Evolutionary conservation across 2,113 vertebrate species (phyloP).

Genomic region (Mormoops blainvillei): DNA sequence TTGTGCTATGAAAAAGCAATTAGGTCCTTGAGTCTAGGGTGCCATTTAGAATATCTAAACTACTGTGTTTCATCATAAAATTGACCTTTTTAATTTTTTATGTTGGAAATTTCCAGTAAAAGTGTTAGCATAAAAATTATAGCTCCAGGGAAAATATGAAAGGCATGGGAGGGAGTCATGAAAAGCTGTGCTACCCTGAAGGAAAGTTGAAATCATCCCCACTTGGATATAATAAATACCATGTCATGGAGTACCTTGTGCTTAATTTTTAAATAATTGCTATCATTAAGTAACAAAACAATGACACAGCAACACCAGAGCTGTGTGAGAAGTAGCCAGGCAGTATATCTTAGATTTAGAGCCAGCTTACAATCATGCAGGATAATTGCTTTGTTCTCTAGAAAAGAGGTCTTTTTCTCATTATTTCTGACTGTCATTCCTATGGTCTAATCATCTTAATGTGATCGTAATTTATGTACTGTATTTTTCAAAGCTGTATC

Average conservation of each 20-base stretch:
- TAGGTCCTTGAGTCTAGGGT: constrained; percentile 80
- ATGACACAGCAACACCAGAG: constrained; percentile 72
- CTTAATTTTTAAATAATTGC: constrained; percentile 83
- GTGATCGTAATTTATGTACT: constrained; percentile 69
- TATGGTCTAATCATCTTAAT: constrained; percentile 58
- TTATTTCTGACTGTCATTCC: constrained; percentile 73
- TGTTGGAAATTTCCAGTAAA: constrained; percentile 76
- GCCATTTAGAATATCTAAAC: constrained; percentile 80
- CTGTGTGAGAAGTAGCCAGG: constrained; percentile 63
- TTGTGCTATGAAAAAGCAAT: constrained; percentile 79
- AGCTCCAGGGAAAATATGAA: constrained; percentile 71
- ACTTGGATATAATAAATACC: constrained; percentile 72
- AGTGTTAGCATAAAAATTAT: constrained; percentile 69
- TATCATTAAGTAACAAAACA: constrained; percentile 79
- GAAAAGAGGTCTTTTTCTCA: constrained; percentile 64
- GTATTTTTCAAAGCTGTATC: constrained; percentile 61
- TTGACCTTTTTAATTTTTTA: constrained; percentile 85
- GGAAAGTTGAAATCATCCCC: constrained; percentile 61
- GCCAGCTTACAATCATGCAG: constrained; percentile 39
- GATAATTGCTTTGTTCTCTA: constrained; percentile 76
- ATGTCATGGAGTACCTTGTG: constrained; percentile 61
- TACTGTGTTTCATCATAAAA: constrained; percentile 79
- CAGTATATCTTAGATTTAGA: constrained; percentile 65
- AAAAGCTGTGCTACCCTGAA: constrained; percentile 58
- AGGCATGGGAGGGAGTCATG: constrained; percentile 70